Evolutionary conservation across 2,888 invertebrate genomes (phyloP).

Genomic region (Tenthredo notha): DNA sequence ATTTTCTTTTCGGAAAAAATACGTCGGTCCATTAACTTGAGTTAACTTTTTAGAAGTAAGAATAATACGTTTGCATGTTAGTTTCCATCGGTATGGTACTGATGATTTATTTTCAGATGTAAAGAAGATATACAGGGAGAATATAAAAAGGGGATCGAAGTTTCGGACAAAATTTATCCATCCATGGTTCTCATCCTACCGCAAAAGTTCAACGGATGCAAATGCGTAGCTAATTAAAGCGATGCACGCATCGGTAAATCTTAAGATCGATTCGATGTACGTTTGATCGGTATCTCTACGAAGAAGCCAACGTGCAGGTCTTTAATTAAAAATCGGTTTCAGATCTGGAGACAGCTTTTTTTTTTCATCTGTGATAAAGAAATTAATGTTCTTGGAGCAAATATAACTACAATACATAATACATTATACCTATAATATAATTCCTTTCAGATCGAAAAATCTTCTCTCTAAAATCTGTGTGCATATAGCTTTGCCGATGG

Average conservation of each 20-base stretch:
- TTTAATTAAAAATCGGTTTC: constrained; percentile 6
- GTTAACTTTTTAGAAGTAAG: not conserved
- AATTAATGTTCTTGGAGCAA: no score
- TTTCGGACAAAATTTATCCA: constrained; percentile 24
- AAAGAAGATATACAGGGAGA: not conserved
- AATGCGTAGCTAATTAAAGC: constrained; percentile 42
- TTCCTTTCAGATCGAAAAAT: not conserved
- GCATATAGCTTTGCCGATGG: not conserved
- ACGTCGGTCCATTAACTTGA: not conserved
- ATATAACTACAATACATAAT: not conserved
- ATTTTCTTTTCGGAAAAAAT: not conserved
- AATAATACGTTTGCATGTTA: not conserved
- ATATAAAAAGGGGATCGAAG: constrained; percentile 7
- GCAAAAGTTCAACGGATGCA: constrained; percentile 22
- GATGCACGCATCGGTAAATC: constrained; percentile 43
- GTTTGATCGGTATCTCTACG: constrained; percentile 37
- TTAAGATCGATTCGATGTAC: constrained; percentile 48
- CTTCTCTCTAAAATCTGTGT: not conserved
- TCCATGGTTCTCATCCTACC: constrained; percentile 1
- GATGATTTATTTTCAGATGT: constrained; percentile 4
- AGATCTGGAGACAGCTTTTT: not conserved
- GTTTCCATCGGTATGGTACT: not conserved
- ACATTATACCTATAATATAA: not conserved
- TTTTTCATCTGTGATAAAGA: not conserved
- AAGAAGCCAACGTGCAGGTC: not conserved